These are phyloP conservation scores for Malthinus seriepunctatus DNA, from an alignment of 2,888 invertebrate genomes.

Conservation along the genomic window DNA sequence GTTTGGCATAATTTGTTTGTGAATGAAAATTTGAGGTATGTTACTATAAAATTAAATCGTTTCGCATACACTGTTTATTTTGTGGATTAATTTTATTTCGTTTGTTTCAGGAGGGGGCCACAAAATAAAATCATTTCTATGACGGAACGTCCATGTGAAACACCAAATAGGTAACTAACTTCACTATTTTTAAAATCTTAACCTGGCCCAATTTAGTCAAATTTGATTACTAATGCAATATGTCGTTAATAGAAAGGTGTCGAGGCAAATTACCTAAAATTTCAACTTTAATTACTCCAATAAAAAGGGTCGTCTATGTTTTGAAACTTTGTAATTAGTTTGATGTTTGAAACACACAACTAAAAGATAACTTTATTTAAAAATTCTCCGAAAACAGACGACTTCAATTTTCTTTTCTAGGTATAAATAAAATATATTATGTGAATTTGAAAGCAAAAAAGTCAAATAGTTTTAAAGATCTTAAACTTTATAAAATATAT, in stretches of 20 bases:
- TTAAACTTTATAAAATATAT: not conserved
- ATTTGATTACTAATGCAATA: not conserved
- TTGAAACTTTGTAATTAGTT: too few relatives aligned
- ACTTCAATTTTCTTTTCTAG: too few relatives aligned
- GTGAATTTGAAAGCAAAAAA: too few relatives aligned
- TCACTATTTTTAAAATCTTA: not conserved
- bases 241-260: too few relatives aligned
- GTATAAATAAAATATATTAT: too few relatives aligned
- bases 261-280: too few relatives aligned
- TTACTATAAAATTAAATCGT: constrained; percentile 6
- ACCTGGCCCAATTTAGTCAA: not conserved
- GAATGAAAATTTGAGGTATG: constrained; percentile 15
- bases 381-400: too few relatives aligned
- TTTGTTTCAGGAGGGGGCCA: constrained; percentile 45
- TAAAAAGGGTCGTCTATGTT: too few relatives aligned
- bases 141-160: constrained; percentile 45
- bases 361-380: too few relatives aligned
- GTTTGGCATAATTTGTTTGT: constrained; percentile 20
- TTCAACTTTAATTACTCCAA: too few relatives aligned
- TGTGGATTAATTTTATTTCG: too few relatives aligned
- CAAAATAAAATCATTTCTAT: constrained; percentile 43
- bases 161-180: constrained; percentile 44
- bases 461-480: not conserved
- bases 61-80: constrained; percentile 1
- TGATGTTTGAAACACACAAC: too few relatives aligned